Percentiles rank a stretch among this genome's conserved stretches.
phyloP scores from a whole-genome alignment of 2,888 invertebrate genomes.

The Euclidia mi region DNA sequence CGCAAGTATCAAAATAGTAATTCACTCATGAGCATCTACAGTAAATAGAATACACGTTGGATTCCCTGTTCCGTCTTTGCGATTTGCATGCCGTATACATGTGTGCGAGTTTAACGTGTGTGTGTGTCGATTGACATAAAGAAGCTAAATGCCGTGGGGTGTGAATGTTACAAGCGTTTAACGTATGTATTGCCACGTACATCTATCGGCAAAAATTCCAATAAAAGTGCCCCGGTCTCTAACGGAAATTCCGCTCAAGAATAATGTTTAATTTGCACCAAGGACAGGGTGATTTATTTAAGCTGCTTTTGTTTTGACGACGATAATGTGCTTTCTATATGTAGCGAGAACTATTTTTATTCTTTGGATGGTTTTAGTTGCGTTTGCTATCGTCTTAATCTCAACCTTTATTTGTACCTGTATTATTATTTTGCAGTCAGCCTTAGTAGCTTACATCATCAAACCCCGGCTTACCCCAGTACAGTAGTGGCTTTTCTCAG shows the following conservation, averaged over 20 bases:
- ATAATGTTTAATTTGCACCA: conserved; percentile 88
- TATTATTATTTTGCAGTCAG: too few relatives aligned
- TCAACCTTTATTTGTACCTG: too few relatives aligned
- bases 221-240: conserved; percentile 80
- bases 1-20: conserved; percentile 66
- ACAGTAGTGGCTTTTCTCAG: too few relatives aligned
- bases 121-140: conserved; percentile 80
- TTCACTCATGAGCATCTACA: conserved; percentile 70
- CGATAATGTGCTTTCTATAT: conserved; percentile 13
- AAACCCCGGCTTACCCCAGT: too few relatives aligned
- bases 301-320: conserved; percentile 43
- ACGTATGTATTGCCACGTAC: conserved; percentile 89
- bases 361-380: conserved; percentile 7
- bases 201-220: conserved; percentile 87
- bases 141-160: conserved; percentile 84
- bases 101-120: conserved; percentile 62
- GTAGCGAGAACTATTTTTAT: neutral
- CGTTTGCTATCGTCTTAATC: neutral
- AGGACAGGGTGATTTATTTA: conserved; percentile 77
- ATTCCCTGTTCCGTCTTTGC: conserved; percentile 83
- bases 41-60: conserved; percentile 87
- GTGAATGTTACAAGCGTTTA: conserved; percentile 76
- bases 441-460: too few relatives aligned
- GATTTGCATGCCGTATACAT: conserved; percentile 80
- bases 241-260: conserved; percentile 78